Evolutionary conservation across 2,888 invertebrate genomes (phyloP), one percentile per base, ranked within the genome.

Genomic region (Agrochola macilenta): DNA sequence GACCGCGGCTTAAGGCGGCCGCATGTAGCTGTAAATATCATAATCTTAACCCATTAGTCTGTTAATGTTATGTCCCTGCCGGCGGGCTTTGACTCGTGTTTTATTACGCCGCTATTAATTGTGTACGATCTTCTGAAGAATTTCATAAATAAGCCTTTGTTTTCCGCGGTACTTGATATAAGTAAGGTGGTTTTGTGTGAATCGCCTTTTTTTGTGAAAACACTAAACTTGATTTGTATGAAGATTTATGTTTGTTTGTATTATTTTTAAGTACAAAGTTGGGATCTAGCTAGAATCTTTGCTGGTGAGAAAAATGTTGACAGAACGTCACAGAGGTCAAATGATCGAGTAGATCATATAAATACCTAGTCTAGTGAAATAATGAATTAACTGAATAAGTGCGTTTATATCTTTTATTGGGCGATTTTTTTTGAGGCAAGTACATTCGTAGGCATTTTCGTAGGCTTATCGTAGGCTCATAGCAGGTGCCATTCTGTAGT

Each of bases 21-120:
- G 93, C 94, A 91, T 94, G 93, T 92, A 93, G 95, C 93, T 92
- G 95, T 96, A 95, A 96, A 96, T 96, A 96, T 96, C 96, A 96
- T 96, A 96, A 96, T 96, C 95, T 94, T 93, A 94, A 92, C 91
- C 96, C 95, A 95, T 96, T 96, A 96, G 95, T 88, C 91, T 88
- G 93, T 91, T 95, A 95, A 95, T 95, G 94, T 93, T 91, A 93
- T 95, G 95, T 95, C 94, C 93, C 94, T 92, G 95, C 94, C 94
- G 95, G 95, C 93, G 90, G 91, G 93, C 93, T 95, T 95, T 94
- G 94, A 94, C 88, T 91, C 87, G 88, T 91, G 89, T 90, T 95
- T 95, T 95, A 95, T 95, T 93, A 92, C 93, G 87, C 88, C 88
- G 91, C 94, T 94, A 95, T 95, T 94, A 95, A 95, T 95, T 94